Base-by-base conservation (phyloP, 2,888 invertebrate species). In the Nemotelus pantherinus region DNA sequence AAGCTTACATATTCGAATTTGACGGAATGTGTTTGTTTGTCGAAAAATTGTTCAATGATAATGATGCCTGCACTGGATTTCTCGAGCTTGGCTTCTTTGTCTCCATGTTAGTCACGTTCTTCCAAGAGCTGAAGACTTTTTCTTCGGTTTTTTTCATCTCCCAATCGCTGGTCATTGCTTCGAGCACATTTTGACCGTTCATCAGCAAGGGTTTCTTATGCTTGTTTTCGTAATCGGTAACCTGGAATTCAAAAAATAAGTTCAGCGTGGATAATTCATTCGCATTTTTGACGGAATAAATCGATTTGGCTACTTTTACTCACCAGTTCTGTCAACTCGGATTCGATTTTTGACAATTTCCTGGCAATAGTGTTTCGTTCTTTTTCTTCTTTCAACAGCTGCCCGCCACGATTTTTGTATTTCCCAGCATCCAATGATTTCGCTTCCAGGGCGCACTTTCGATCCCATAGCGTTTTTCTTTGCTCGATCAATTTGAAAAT, bases 321-420 rank as follows among this genome's bases (percentile, higher is more conserved):
- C n/a, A n/a, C n/a, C n/a, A n/a, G n/a, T n/a, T n/a, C n/a, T n/a
- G n/a, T n/a, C n/a, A n/a, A n/a, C n/a, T n/a, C n/a, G n/a, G n/a
- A n/a, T n/a, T n/a, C n/a, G n/a, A n/a, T n/a, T n/a, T n/a, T n/a
- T n/a, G n/a, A n/a, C n/a, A n/a, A n/a, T n/a, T n/a, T n/a, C n/a
- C n/a, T n/a, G n/a, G n/a, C n/a, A n/a, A n/a, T n/a, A n/a, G n/a
- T n/a, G n/a, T 95, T 96, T n/a, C 96, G 88, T 83, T 95, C 94
- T 82, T 93, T 95, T 85, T 97, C 97, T 84, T 97, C 97, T 74
- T 91, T 90, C 1, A 97, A 87, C 4, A 97, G 87, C 81, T 94
- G 93, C 0, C 97, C 96, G 0, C 97, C 96, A 55, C 97, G 90
- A 86, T 97, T 96, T 82, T 95, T 93, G 84, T 93, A 95, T 0